Conservation (phyloP, 2,113 vertebrate genomes). For the Eubucco bourcierii region DNA sequence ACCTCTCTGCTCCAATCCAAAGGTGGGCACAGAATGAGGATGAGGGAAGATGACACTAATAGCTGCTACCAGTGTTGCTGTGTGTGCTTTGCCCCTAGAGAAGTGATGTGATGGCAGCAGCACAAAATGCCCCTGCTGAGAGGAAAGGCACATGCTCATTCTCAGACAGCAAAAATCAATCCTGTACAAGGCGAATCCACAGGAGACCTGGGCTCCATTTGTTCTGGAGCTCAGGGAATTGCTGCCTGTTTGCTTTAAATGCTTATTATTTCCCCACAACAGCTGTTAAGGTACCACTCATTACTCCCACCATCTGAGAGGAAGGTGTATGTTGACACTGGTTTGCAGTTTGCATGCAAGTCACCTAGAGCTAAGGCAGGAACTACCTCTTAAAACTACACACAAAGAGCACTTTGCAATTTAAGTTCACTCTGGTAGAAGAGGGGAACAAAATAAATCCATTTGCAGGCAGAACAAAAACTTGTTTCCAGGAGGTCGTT, state of each 20-base stretch:
- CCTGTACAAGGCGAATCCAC: background rate
- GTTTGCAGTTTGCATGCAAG: background rate
- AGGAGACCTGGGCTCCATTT: background rate
- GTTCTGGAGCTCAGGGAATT: background rate
- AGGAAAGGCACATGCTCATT: background rate
- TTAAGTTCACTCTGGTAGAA: background rate
- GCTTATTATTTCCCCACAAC: background rate
- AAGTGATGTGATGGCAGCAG: rapidly evolving
- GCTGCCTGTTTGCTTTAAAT: constrained; percentile 31
- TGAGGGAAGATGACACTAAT: background rate
- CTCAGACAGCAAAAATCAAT: constrained; percentile 10
- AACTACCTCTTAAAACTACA: background rate
- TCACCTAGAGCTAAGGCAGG: background rate
- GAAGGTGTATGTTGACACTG: background rate
- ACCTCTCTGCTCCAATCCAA: background rate
- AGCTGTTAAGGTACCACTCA: background rate
- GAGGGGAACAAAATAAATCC: background rate
- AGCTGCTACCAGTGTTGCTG: background rate
- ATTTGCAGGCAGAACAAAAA: constrained; percentile 5
- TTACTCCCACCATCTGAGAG: background rate
- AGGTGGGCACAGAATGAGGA: background rate
- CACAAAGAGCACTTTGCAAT: background rate
- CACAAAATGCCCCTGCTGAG: background rate
- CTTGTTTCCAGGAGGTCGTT: background rate
- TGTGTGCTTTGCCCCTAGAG: background rate